Base-by-base conservation (phyloP, 2,113 vertebrate species). In the Triplophysa dalaica region DNA sequence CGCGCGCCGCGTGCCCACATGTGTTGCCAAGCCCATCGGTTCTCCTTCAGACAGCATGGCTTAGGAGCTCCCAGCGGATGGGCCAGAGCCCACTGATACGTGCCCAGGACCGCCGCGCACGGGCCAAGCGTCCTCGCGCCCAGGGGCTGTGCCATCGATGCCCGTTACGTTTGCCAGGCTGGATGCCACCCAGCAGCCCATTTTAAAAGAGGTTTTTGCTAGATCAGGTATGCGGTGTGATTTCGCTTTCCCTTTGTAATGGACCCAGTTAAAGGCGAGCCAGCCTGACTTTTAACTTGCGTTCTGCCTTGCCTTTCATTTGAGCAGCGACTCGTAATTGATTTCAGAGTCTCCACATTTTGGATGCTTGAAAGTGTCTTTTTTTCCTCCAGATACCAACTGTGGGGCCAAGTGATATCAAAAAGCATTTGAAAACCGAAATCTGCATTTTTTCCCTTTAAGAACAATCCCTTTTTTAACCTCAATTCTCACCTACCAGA, bases 181-280 rank as follows among this genome's bases (percentile, higher is more conserved):
- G 92, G 91, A 92, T 89, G 85, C 83, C 82, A 86, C 88, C 92
- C 91, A 92, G 91, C 88, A 91, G 90, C 90, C 88, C 90, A 89
- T 91, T 94, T 94, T 89, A 93, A 94, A 93, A 90, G 86, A 73
- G 86, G 87, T 90, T 86, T 89, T 86, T 45, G 67, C 89, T 89
- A 90, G 90, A 92, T 93, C 90, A 92, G 92, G 92, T 92, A 94
- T 92, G 90, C 87, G 84, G 90, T 91, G 90, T 90, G 91, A 93
- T 93, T 92, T 92, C 84, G 83, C 84, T 91, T 90, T 91, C 87
- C 87, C 91, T 93, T 93, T 93, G 92, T 93, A 93, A 93, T 87
- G 89, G 29, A 85, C 87, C 85, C 82, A 89, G 90, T 92, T 90
- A 93, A 92, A 93, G 90, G 90, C 87, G 87, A 90, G 87, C 89